Evolutionary conservation across 2,797 vertebrate genomes (phyloP).

Genomic region (Microtus obscurus): DNA sequence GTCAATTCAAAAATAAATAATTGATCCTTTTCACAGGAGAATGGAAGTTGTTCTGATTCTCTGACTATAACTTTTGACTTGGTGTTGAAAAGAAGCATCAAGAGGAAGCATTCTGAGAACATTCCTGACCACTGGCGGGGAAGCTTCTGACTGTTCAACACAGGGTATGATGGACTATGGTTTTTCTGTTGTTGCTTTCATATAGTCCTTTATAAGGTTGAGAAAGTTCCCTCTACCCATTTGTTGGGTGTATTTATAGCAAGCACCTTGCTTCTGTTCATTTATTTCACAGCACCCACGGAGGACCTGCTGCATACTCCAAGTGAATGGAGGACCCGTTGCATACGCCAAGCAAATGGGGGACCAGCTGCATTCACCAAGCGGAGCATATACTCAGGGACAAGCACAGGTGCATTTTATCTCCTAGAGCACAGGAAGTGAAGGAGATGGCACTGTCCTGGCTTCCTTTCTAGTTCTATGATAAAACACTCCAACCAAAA

Average conservation of each 20-base stretch:
- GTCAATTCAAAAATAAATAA: constrained; percentile 27
- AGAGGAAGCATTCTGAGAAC: background rate
- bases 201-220: background rate
- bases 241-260: background rate
- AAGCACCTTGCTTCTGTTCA: background rate
- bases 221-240: background rate
- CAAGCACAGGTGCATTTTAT: background rate
- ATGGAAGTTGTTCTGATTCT: background rate
- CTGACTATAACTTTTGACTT: background rate
- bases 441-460: background rate
- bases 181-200: background rate
- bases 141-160: background rate
- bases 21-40: background rate
- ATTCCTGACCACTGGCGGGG: background rate
- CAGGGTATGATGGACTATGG: background rate
- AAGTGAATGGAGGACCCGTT: no score
- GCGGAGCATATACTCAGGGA: background rate
- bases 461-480: background rate
- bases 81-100: background rate
- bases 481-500: background rate
- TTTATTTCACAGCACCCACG: background rate
- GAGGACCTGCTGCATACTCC: background rate
- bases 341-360: no score
- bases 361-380: background rate
- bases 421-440: background rate